Base-by-base conservation (phyloP, 2,888 invertebrate genomes). In the Amiota minor region DNA sequence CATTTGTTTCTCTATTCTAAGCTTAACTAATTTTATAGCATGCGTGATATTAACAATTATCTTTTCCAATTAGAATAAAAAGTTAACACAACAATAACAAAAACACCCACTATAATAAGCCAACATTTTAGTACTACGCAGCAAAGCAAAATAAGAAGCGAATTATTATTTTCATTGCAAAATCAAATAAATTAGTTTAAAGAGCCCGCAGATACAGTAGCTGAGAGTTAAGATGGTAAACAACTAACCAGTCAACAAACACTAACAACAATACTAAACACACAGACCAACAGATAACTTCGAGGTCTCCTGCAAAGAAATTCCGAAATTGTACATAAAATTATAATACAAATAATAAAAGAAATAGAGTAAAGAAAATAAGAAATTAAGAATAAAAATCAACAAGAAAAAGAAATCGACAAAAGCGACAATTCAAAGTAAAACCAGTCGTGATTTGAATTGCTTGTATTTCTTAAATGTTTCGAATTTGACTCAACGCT, bases 341-440 rank as follows among this genome's bases (percentile, higher is more conserved):
- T 65, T 65, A 18, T 49, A 65, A 65, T 62, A 62, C n/a, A n/a
- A n/a, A 62, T 62, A 46, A 23, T 47, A 65, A 65, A 65, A 65
- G 1, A 62, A 45, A 4, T 16, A 65, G 49, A 16, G 2, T 46
- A 45, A 35, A 64, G 64, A 16, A 59, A n/a, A 56, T 18, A 18
- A n/a, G 23, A 59, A 59, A 18, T 59, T 16, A 10, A 59, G 11
- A 59, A 6, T 35, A 2, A 20, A 56, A 59, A 11, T 18, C 23
- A 18, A 59, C 18, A 62, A 53, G 12, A 45, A 62, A 59, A 59
- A 45, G 23, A 23, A 35, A 62, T n/a, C 14, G 46, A 62, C 23
- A n/a, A 20, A 35, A 53, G 45, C n/a, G n/a, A 62, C 23, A 45
- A n/a, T 49, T 65, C 65, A 65, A 65, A 65, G 65, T 49, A 65